Percentiles rank a stretch among this genome's conserved stretches.
Conservation (phyloP, 2,113 vertebrate species). For the Corvus cornix region DNA sequence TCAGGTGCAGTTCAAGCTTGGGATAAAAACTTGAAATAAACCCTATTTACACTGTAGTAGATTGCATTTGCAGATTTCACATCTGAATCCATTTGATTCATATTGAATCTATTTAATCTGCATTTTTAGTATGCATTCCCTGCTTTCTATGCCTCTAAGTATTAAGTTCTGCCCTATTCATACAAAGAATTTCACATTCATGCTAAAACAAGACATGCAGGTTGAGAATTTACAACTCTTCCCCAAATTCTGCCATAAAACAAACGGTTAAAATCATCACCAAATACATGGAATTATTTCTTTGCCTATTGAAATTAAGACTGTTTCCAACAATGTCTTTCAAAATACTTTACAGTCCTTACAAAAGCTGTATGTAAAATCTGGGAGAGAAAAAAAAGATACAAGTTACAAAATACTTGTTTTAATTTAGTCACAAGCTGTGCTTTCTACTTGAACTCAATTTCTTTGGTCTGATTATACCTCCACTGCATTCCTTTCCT, state of each 20-base stretch:
- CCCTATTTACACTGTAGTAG: not conserved
- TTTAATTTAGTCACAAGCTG: not conserved
- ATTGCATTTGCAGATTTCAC: constrained; percentile 30
- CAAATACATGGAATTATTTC: not conserved
- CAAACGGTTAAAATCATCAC: not conserved
- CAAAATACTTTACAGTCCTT: not conserved
- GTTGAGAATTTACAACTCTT: not conserved
- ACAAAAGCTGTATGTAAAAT: not conserved
- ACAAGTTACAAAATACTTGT: not conserved
- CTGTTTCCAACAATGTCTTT: not conserved
- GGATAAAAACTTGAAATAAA: not conserved
- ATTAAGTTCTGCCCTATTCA: not conserved
- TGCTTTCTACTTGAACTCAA: not conserved
- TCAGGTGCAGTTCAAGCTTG: constrained; percentile 10
- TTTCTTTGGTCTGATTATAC: not conserved
- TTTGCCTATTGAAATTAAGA: not conserved
- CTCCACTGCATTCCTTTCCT: not conserved
- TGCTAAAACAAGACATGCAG: not conserved
- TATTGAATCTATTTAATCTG: constrained; percentile 18
- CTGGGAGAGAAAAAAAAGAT: not conserved
- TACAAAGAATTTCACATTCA: not conserved
- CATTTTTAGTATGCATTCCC: not conserved
- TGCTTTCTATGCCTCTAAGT: not conserved
- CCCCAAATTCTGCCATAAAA: not conserved
- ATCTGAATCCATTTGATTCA: constrained; percentile 35